Evolutionary conservation across 2,113 vertebrate genomes (phyloP).

Genomic region (Mormoops blainvillei): DNA sequence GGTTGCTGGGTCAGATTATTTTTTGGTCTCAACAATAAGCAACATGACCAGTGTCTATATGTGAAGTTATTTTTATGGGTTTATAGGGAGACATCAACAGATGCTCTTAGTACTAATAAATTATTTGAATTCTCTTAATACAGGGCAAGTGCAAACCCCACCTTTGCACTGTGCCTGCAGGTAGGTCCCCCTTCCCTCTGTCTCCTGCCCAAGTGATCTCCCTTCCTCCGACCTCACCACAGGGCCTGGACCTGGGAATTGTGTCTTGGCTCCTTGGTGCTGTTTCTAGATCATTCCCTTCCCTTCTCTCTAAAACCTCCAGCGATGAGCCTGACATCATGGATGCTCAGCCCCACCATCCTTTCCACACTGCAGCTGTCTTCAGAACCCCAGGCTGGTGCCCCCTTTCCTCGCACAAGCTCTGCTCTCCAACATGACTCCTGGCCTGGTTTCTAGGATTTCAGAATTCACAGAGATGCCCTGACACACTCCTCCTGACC

Average conservation of each 20-base stretch:
- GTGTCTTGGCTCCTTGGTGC: neutral
- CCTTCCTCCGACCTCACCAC: neutral
- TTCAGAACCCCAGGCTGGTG: neutral
- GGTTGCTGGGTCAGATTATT: neutral
- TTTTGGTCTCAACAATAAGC: neutral
- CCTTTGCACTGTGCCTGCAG: neutral
- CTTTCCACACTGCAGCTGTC: neutral
- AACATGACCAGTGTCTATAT: neutral
- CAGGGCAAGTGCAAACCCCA: neutral
- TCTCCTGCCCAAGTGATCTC: neutral
- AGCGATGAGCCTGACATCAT: neutral
- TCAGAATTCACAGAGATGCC: neutral
- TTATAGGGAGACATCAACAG: neutral
- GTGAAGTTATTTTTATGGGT: no score
- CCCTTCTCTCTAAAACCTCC: neutral
- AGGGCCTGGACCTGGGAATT: neutral
- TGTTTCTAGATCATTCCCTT: neutral
- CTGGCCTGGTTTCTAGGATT: neutral
- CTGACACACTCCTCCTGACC: neutral
- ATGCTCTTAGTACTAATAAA: neutral
- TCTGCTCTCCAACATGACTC: neutral
- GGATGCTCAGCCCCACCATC: neutral
- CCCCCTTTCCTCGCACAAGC: neutral
- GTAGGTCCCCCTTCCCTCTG: neutral
- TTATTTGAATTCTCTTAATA: neutral